Conservation (phyloP, 1,140 invertebrate species). For the Neodiprion virginianus region DNA sequence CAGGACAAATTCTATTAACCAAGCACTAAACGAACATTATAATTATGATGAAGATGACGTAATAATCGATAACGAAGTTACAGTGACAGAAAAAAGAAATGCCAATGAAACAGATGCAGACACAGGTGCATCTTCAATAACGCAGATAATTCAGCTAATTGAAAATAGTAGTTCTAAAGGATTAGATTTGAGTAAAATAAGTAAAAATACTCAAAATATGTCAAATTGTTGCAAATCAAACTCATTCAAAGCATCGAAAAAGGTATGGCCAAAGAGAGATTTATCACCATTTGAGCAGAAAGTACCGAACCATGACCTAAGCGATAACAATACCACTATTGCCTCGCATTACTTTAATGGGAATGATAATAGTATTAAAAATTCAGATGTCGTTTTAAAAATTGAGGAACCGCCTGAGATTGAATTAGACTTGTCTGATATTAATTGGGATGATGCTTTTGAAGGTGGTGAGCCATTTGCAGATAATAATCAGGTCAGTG, state of each 20-base stretch:
- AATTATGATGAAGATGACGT: neutral
- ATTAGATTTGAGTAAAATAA: neutral
- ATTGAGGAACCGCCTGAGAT: neutral
- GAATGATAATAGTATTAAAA: neutral
- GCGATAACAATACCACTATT: neutral
- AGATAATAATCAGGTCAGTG: neutral
- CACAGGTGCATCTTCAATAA: neutral
- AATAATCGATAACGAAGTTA: conserved; percentile 28
- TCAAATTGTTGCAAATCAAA: neutral
- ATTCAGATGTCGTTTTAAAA: neutral
- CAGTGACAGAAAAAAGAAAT: conserved; percentile 22
- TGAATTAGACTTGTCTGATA: neutral
- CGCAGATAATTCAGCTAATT: neutral
- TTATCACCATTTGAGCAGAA: neutral
- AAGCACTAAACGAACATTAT: neutral
- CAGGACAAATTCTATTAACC: neutral
- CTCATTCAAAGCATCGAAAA: neutral
- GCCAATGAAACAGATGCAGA: neutral
- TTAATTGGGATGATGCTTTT: neutral
- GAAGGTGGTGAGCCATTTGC: neutral
- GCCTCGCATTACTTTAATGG: neutral
- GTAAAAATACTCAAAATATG: neutral
- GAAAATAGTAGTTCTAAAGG: neutral
- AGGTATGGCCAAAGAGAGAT: neutral
- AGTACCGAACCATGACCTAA: neutral